These are phyloP conservation scores for Stictonetta naevosa DNA, from an alignment of 2,113 vertebrate genomes.

Conservation along the genomic window DNA sequence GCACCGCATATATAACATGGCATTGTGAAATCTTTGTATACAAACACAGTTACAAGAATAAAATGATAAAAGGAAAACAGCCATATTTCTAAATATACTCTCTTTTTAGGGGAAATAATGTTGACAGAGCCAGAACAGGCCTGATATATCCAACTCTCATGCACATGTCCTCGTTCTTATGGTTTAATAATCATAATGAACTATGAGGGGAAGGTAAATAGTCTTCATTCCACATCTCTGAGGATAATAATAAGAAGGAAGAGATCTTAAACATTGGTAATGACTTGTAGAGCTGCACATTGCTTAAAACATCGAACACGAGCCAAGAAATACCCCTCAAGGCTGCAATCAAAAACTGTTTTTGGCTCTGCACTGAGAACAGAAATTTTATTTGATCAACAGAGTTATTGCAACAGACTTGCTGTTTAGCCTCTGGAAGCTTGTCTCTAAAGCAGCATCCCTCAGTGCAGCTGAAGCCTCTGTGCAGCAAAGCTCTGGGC, in stretches of 20 bases:
- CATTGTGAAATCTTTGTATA: constrained; percentile 8
- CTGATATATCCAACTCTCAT: neutral
- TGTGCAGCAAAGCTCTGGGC: neutral
- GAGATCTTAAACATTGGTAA: constrained; percentile 49
- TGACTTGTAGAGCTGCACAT: constrained; percentile 28
- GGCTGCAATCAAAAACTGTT: constrained; percentile 52
- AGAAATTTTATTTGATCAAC: constrained; percentile 56
- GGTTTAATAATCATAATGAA: constrained; percentile 49
- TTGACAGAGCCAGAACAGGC: constrained; percentile 7
- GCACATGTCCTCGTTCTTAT: constrained; percentile 9
- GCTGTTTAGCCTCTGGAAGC: neutral
- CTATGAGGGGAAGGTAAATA: constrained; percentile 53
- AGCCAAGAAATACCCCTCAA: constrained; percentile 67
- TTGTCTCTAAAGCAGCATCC: neutral
- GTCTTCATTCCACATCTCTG: constrained; percentile 27
- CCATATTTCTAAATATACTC: neutral
- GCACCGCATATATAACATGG: neutral
- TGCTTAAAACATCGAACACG: neutral
- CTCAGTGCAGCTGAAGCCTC: neutral
- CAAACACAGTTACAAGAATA: neutral
- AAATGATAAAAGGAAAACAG: neutral
- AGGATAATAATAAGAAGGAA: constrained; percentile 44
- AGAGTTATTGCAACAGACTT: constrained; percentile 50
- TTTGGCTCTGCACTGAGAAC: constrained; percentile 40
- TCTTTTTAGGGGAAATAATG: neutral